Evolutionary conservation across 2,888 invertebrate species (phyloP).

Genomic region (Stenichneumon culpator): DNA sequence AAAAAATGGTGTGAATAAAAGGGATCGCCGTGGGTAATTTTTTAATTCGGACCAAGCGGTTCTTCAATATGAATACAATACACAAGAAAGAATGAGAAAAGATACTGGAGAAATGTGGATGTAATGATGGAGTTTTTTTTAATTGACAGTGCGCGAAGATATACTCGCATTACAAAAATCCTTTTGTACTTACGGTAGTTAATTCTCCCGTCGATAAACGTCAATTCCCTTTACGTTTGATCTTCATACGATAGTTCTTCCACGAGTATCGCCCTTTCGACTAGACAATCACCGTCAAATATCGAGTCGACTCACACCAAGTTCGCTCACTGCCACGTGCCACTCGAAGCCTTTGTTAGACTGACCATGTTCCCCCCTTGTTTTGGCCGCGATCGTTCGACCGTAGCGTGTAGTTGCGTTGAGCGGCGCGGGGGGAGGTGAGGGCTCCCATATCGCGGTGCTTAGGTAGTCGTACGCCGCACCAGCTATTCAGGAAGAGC

Average conservation of each 20-base stretch:
- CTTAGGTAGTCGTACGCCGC: not conserved
- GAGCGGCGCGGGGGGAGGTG: not conserved
- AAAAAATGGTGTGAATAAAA: not conserved
- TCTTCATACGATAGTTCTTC: conserved; percentile 1
- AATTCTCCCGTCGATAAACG: not conserved
- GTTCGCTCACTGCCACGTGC: not conserved
- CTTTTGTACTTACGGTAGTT: not conserved
- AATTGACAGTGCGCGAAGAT: not conserved
- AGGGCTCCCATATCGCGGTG: not conserved
- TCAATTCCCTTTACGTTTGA: not conserved
- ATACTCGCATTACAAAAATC: not conserved
- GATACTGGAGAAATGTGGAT: not conserved
- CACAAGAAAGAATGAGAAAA: not conserved
- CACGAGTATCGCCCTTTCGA: not conserved
- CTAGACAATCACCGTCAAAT: not conserved
- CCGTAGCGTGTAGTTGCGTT: not conserved
- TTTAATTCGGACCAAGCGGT: not conserved
- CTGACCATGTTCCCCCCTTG: not conserved
- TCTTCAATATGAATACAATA: not conserved
- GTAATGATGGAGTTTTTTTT: not conserved
- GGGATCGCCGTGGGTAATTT: not conserved
- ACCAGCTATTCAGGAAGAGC: not conserved
- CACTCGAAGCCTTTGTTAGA: conserved; percentile 1
- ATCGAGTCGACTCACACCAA: not conserved
- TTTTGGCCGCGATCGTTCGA: not conserved